A percentile compares a stretch with the other conserved stretches of the same genome.
These are phyloP conservation scores for Cistogaster globosa DNA, from an alignment of 2,888 invertebrate genomes.

Conservation along the genomic window DNA sequence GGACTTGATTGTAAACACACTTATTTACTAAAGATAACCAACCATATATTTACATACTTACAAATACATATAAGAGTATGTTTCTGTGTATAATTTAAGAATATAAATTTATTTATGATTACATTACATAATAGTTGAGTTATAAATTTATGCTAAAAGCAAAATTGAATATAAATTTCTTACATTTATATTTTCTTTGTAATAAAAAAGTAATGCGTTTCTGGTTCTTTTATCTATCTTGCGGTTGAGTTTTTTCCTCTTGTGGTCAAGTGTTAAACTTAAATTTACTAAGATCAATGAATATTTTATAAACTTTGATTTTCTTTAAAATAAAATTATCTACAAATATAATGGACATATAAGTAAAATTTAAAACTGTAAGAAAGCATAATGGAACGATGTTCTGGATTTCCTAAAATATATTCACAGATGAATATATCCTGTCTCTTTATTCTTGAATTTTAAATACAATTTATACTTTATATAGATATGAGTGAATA, in stretches of 20 bases:
- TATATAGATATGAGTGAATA: no score
- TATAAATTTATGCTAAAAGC: constrained; percentile 61
- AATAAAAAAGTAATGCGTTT: constrained; percentile 32
- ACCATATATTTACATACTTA: constrained; percentile 4
- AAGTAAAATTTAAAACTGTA: background rate
- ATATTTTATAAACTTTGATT: constrained; percentile 43
- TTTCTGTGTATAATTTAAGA: constrained; percentile 6
- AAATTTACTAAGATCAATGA: constrained; percentile 61
- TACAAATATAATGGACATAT: constrained; percentile 31
- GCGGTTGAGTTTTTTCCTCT: constrained; percentile 32
- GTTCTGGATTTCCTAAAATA: no score
- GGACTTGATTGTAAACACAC: constrained; percentile 52
- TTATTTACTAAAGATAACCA: constrained; percentile 34
- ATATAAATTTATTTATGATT: constrained; percentile 44
- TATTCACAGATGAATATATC: no score
- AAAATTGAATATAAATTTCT: constrained; percentile 64
- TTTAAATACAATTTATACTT: no score
- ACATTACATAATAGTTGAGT: constrained; percentile 53
- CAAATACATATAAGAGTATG: background rate
- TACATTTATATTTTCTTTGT: constrained; percentile 19
- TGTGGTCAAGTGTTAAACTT: constrained; percentile 68
- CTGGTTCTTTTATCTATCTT: background rate
- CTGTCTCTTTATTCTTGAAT: no score
- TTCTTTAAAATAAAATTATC: constrained; percentile 19
- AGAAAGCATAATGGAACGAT: background rate